Base-by-base conservation (phyloP, 2,797 vertebrate species). In the Poeciliopsis gracilis region DNA sequence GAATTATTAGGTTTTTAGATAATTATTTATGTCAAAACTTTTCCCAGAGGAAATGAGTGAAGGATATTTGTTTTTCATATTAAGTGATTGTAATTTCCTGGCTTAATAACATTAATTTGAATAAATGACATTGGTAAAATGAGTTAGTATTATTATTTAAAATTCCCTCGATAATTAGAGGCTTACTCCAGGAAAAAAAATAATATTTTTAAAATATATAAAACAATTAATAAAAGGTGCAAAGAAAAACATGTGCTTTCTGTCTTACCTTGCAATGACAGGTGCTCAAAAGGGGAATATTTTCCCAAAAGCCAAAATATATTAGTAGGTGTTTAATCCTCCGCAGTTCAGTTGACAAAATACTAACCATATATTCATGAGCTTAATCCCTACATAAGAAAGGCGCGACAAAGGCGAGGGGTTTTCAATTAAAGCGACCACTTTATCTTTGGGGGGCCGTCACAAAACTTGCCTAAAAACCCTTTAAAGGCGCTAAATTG, bases 21-120 rank as follows among this genome's bases (percentile, higher is more conserved):
- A 90, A 97, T 98, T 98, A 99, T 99, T 99, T 99, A 99, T 99
- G 97, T 98, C 96, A 91, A 96, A 92, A 92, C 93, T 95, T 95
- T 96, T 95, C 97, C 95, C 95, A 94, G 94, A 93, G 92, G 93
- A 96, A 96, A 94, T 94, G 84, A 95, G 92, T 95, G 96, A 94
- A 95, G 94, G 93, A 89, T 80, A 94, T 77, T 77, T 93, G 93
- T 93, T 95, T 96, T 96, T 95, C 93, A 96, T 97, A 95, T 96
- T 96, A 96, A 96, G 96, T 97, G 96, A 97, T 94, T 96, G 92
- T 96, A 96, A 95, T 96, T 97, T 95, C 95, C 95, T 96, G 96
- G 95, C 94, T 95, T 93, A 89, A 94, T 95, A 94, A 96, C 95
- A 94, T 85, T 92, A 93, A 95, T 96, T 97, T 96, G 93, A 93